Base-by-base conservation (phyloP, 1,140 invertebrate species). In the Leguminivora glycinivorella region DNA sequence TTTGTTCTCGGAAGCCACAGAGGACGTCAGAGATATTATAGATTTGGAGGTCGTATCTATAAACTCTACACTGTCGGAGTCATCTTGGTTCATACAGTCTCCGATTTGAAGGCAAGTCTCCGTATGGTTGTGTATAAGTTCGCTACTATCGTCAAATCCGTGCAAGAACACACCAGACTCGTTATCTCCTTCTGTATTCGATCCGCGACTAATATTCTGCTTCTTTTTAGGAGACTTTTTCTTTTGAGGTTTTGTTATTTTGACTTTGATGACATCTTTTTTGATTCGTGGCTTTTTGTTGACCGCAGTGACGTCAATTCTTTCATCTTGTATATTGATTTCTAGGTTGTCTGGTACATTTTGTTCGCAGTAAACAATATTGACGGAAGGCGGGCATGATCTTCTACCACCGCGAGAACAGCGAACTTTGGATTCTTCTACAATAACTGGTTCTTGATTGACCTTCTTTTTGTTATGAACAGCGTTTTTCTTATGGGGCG, bases 81-180 rank as follows among this genome's bases (percentile, higher is more conserved):
- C 17, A 2, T 29, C n/a, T 12, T 9, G 19, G 14, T 17, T 75
- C 26, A 89, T 70, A 75, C 89, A 89, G 66, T 91, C 88, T 43
- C 85, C 76, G 1, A 81, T 79, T n/a, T 84, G 82, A 1, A 89
- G 73, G 67, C 89, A 91, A 1, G 88, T 88, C 40, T 91, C 89
- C 0, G 89, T 85, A 75, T 90, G 89, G 63, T 90, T 90, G 24
- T 91, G 88, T 71, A 91, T 89, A 1, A 89, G 76, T 66, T 89
- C 84, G 4, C 87, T 72, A 69, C 76, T 87, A 6, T 86, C 83
- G 12, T 87, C 73, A 0, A 69, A 40, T 19, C 63, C 74, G 6
- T 76, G 73, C 43, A 77, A 34, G 26, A 82, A 80, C 24, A 80
- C 56, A 69, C 70, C 75, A 0, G 80, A 79, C 63, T 76, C 79